These are phyloP conservation scores for Felis catus DNA, from an alignment of 2,113 vertebrate genomes.

Conservation along the genomic window F.catus_Fca126_mat1.0 CM031428.1:51073501-51074000, in stretches of 20 bases:
- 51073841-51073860: background rate
- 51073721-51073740: background rate
- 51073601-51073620: background rate
- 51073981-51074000: too few relatives aligned
- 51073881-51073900: too few relatives aligned
- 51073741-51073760: background rate
- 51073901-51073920: too few relatives aligned
- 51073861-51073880: background rate
- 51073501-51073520: background rate
- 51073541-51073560: background rate
- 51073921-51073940: too few relatives aligned
- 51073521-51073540: background rate
- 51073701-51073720: background rate
- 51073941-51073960: too few relatives aligned
- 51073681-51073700: background rate
- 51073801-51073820: background rate
- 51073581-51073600: background rate
- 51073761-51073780: background rate
- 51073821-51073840: background rate
- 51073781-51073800: background rate
- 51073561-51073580: background rate
- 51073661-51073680: background rate
- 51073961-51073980: too few relatives aligned
- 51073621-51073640: background rate
- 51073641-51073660: background rate